Percentiles rank a stretch among this genome's conserved stretches.
phyloP scores from a whole-genome alignment of 1,140 invertebrate species.

The Hylaeus volcanicus region DNA sequence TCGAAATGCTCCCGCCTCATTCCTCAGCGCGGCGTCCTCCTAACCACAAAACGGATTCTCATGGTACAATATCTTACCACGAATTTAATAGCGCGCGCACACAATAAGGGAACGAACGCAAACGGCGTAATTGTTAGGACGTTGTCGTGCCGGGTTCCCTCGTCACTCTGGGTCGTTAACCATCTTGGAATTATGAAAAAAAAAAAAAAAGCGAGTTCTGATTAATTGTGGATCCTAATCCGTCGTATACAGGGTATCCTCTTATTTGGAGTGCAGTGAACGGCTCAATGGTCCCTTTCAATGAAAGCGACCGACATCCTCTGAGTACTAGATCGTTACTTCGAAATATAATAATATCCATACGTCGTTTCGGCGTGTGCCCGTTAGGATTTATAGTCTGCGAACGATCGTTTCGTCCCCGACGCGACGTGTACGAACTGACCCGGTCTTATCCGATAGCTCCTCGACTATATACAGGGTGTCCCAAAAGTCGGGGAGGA shows the following conservation, averaged over 20 bases:
- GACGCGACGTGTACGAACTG: conserved; percentile 15
- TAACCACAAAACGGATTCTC: not conserved
- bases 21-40: not conserved
- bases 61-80: not conserved
- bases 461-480: not conserved
- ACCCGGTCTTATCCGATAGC: conserved; percentile 28
- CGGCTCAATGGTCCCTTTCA: too few species aligned
- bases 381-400: conserved; percentile 21
- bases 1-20: not conserved
- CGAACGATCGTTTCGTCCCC: conserved; percentile 3
- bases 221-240: not conserved
- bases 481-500: not conserved
- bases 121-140: conserved; percentile 30
- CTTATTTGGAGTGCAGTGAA: too few species aligned
- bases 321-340: not conserved
- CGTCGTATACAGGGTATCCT: too few species aligned
- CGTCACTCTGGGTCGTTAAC: conserved; percentile 33
- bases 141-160: conserved; percentile 26
- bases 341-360: not conserved
- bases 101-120: conserved; percentile 12
- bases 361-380: conserved; percentile 13
- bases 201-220: conserved; percentile 9
- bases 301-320: too few species aligned
- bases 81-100: conserved; percentile 4
- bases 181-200: conserved; percentile 8